Base-by-base conservation (phyloP, 2,113 vertebrate species). In the Microtus oregoni region DNA sequence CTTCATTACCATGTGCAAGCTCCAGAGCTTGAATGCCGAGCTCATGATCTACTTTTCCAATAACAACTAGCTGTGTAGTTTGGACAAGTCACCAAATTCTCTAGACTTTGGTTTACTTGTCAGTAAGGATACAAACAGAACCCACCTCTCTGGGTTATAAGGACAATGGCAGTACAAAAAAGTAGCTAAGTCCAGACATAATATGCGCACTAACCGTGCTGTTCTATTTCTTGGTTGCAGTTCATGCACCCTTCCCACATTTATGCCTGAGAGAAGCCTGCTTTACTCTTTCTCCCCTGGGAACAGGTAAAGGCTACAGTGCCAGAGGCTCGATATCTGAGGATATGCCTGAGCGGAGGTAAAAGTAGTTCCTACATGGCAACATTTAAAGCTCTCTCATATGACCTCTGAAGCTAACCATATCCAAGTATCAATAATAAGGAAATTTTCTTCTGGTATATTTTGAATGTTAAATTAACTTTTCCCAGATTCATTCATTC, bases 51-150 rank as follows among this genome's bases (percentile, higher is more conserved):
- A 87, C 32, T 92, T 58, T 79, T 58, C 32, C n/a, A 96, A 41
- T 50, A 94, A 58, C 35, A 94, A 58, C 35, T 77, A 96, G 41
- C 28, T 81, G 79, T 92, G 75, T 41, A 52, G 85, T 26, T 75
- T 81, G 85, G 44, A 47, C 47, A 97, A 88, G 70, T 70, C 20
- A 50, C 22, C 67, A 38, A 89, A 41, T 76, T 79, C 50, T 63
- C 7, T 87, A 24, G 75, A 17, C 30, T 32, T 47, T 4, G 30
- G 44, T 86, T 85, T 38, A 94, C 67, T 24, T 28, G 63, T 78
- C 73, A 89, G 82, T 41, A 52, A 96, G 68, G 38, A 89, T 70
- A 94, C 92, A 68, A 92, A 85, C 1, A 90, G 65, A 95, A 63
- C 6, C 26, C 50, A 93, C 13, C 12, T 90, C 76, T 30, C 2